A percentile compares a stretch with the other conserved stretches of the same genome.
These are phyloP conservation scores for Philotrypesis tridentata DNA, from an alignment of 1,140 invertebrate genomes.

Conservation along the genomic window DNA sequence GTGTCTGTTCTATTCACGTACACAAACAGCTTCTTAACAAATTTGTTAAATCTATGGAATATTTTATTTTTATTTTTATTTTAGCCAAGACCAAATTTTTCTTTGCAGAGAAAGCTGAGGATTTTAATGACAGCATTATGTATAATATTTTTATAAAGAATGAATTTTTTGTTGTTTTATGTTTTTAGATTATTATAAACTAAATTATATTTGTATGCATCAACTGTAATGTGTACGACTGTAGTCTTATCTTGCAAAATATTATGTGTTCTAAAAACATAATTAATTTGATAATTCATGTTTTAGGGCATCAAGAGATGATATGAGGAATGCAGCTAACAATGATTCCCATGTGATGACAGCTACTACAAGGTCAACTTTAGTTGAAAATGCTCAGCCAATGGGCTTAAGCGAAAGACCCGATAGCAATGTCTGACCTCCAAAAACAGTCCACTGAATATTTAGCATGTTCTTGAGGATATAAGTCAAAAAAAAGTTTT, in stretches of 20 bases:
- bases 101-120: conserved; percentile 34
- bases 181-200: background rate
- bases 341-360: conserved; percentile 62
- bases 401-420: conserved; percentile 82
- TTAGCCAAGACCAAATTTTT: conserved; percentile 10
- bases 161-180: conserved; percentile 26
- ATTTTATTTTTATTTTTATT: conserved; percentile 14
- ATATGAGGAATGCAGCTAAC: conserved; percentile 82
- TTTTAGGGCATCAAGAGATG: conserved; percentile 81
- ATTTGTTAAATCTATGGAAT: background rate
- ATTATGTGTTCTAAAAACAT: background rate
- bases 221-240: background rate
- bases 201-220: conserved; percentile 19
- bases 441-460: conserved; percentile 51
- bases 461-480: conserved; percentile 45
- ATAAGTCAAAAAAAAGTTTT: conserved; percentile 48
- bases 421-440: conserved; percentile 78
- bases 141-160: conserved; percentile 34
- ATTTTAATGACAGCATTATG: conserved; percentile 8
- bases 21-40: too few relatives aligned
- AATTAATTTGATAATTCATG: conserved; percentile 8
- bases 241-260: background rate
- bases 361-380: conserved; percentile 76
- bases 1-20: background rate
- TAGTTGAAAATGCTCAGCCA: conserved; percentile 85